Evolutionary conservation across 2,888 invertebrate genomes (phyloP), one percentile per base, ranked within the genome.

Genomic region (Fissipunctia ypsillon): DNA sequence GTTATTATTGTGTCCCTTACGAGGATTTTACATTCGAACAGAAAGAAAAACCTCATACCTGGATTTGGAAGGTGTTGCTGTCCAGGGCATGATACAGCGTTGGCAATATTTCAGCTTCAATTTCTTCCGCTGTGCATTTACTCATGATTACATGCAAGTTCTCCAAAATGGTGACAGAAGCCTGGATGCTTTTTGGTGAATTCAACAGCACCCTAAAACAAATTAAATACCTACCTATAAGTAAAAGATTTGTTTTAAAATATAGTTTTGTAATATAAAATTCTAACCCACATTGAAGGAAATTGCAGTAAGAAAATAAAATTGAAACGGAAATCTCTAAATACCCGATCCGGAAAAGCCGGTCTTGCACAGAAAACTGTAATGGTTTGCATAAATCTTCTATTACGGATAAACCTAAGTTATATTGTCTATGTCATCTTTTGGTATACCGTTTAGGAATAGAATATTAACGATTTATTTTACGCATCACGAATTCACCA

Each of bases 31-130:
- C 3, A 9, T n/a, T 56, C 16, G 12, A 43, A 22, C 4, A 31
- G 7, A 14, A 76, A 41, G 2, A 14, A 45, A 7, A 25, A 3
- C n/a, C 1, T 68, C 9, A 1, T 93, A 99, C 99, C 98, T 99
- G 99, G 78, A 99, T 98, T 96, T 98, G 98, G 84, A 98, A 97
- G 73, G 98, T 98, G 74, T 98, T 97, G 90, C 98, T 98, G 89
- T 99, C 99, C 90, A 99, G 97, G 38, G 99, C 98, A 85, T 97
- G 97, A 95, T 98, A 99, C 67, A 99, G 96, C 96, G 99, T 97
- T 7, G 99, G 99, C 87, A 99, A 95, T 66, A 99, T 97, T 90
- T 99, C 99, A 3, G 97, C 96, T 86, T 98, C 97, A 54, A 98
- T 97, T 84, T 98, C 98, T 60, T 98, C 98, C 61, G 97, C 96